Conservation (phyloP, 1,140 invertebrate genomes). For the Diorhabda elongata region DNA sequence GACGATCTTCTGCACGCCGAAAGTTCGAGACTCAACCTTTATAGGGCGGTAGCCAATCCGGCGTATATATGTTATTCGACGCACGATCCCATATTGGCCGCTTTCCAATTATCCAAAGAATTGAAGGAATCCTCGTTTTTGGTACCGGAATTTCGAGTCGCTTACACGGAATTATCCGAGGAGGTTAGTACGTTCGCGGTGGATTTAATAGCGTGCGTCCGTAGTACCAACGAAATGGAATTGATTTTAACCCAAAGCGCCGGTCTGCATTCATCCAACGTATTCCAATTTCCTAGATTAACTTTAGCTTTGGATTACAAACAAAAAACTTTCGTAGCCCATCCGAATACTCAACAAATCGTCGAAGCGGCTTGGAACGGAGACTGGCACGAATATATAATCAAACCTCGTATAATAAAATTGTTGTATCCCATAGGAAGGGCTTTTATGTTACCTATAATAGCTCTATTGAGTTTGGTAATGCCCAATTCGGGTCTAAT, state of each 20-base stretch:
- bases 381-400: slow-evolving; percentile 55
- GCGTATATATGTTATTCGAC: slow-evolving; percentile 63
- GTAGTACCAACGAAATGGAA: slow-evolving; percentile 66
- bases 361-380: slow-evolving; percentile 50
- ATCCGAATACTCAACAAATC: slow-evolving; percentile 67
- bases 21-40: slow-evolving; percentile 54
- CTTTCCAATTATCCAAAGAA: slow-evolving; percentile 59
- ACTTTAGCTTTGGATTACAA: slow-evolving; percentile 67
- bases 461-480: slow-evolving; percentile 47
- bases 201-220: slow-evolving; percentile 57
- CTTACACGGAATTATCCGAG: slow-evolving; percentile 54
- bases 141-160: slow-evolving; percentile 55
- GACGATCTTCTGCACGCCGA: slow-evolving; percentile 51
- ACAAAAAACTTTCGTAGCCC: slow-evolving; percentile 71
- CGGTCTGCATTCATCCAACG: slow-evolving; percentile 43
- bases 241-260: slow-evolving; percentile 55
- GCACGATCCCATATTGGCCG: slow-evolving; percentile 61
- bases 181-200: slow-evolving; percentile 60
- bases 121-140: slow-evolving; percentile 49
- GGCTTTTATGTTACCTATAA: slow-evolving; percentile 48
- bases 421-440: slow-evolving; percentile 43
- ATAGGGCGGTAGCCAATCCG: slow-evolving; percentile 60
- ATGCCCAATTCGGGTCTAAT: slow-evolving; percentile 47
- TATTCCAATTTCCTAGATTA: slow-evolving; percentile 46
- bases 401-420: slow-evolving; percentile 44